Evolutionary conservation across 1,140 invertebrate genomes (phyloP).

Genomic region (Hydropsyche tenuis): DNA sequence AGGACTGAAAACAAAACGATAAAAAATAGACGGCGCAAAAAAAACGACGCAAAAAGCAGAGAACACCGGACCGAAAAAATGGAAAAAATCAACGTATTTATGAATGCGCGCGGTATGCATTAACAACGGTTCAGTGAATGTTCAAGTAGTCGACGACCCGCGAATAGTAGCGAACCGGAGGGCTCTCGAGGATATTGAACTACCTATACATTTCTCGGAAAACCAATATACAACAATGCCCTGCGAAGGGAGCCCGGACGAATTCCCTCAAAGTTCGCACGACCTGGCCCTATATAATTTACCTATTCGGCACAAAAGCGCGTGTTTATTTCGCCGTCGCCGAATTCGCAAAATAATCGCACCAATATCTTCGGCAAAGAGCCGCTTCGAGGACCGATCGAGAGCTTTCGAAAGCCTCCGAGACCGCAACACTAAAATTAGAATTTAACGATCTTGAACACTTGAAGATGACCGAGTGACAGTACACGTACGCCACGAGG

Average conservation of each 20-base stretch:
- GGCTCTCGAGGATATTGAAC: conserved; percentile 31
- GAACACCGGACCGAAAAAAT: background rate
- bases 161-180: conserved; percentile 20
- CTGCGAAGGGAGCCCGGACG: background rate
- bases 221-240: background rate
- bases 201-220: background rate
- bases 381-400: background rate
- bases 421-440: conserved; percentile 3
- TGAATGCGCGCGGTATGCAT: conserved; percentile 18
- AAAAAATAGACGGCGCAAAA: background rate
- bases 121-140: conserved; percentile 15
- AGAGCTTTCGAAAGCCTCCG: background rate
- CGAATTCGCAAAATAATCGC: too few species aligned
- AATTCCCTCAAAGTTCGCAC: background rate
- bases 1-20: too few species aligned
- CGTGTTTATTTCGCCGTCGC: too few species aligned
- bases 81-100: conserved; percentile 8
- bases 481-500: background rate
- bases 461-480: background rate
- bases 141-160: conserved; percentile 30
- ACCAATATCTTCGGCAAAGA: too few species aligned
- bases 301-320: too few species aligned
- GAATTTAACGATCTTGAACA: conserved; percentile 8
- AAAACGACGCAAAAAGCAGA: background rate
- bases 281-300: too few species aligned